Base-by-base conservation (phyloP, 2,888 invertebrate species). In the Dicyrtoma fusca region DNA sequence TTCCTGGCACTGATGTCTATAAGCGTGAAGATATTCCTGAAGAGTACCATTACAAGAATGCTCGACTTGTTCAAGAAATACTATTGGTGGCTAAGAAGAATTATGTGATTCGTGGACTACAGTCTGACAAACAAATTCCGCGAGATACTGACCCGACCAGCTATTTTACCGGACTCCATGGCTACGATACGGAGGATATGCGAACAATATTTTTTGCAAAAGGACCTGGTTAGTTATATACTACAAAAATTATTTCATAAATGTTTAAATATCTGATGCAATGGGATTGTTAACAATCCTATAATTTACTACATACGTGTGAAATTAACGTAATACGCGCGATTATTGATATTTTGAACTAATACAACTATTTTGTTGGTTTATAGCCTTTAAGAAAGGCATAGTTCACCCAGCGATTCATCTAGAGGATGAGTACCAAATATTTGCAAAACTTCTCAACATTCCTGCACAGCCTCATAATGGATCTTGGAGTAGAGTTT, bases 401-500 rank as follows among this genome's bases (percentile, higher is more conserved):
- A 75, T 80, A 51, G 79, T 82, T 6, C 75, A 81, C 11, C 77
- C 82, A 14, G 83, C 85, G 1, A 84, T 86, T 45, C 77, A 83
- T 44, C 82, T 83, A 59, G 84, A 86, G 45, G 86, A 86, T 79
- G 81, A 86, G 61, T 86, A 86, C 78, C 84, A 84, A 34, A 81
- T 86, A 65, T 82, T 85, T 73, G 84, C 85, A 69, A 81, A 84
- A 70, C 78, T 86, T 4, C 81, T 86, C 19, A 81, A 82, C 13
- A 81, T 86, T 19, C 72, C 79, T 5, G 82, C 85, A 0, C 81
- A 83, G 26, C 83, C 84, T 6, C 79, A 82, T 74, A 82, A 83
- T 76, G 83, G 83, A 69, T 77, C 81, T 5, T 81, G 82, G 83
- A 81, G 45, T 74, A 79, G 78, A 34, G 77, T 80, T 17, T 65